Conservation (phyloP, 2,797 vertebrate genomes). For the Luscinia luscinia region DNA sequence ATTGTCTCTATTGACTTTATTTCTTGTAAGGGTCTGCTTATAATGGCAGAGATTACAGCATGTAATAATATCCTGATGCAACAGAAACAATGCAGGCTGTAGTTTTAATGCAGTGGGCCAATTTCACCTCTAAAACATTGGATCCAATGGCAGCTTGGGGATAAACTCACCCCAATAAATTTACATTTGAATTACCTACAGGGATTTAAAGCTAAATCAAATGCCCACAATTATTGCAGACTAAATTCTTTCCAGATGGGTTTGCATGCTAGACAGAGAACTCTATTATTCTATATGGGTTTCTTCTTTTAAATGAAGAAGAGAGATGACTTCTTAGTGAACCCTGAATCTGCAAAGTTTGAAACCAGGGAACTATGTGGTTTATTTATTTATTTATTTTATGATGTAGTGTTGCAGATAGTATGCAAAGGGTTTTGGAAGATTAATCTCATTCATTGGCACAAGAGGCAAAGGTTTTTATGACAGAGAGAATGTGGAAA, state of each 20-base stretch:
- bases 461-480: not conserved
- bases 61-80: conserved; percentile 26
- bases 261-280: conserved; percentile 52
- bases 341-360: conserved; percentile 43
- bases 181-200: conserved; percentile 49
- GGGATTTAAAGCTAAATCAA: conserved; percentile 67
- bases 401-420: not conserved
- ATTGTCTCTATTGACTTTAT: not conserved
- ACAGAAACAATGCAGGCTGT: conserved; percentile 29
- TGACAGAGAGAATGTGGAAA: not conserved
- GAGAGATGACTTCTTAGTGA: conserved; percentile 54
- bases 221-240: conserved; percentile 52
- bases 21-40: not conserved
- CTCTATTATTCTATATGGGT: conserved; percentile 48
- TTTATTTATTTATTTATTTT: conserved; percentile 35
- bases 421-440: not conserved
- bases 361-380: not conserved
- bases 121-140: conserved; percentile 3
- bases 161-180: conserved; percentile 68
- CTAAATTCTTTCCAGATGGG: conserved; percentile 72
- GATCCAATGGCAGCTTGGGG: not conserved
- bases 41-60: not conserved
- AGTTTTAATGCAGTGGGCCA: not conserved
- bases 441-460: not conserved
- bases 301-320: conserved; percentile 40